Evolutionary conservation across 1,140 invertebrate genomes (phyloP).

Genomic region (Macrobrachium nipponense): DNA sequence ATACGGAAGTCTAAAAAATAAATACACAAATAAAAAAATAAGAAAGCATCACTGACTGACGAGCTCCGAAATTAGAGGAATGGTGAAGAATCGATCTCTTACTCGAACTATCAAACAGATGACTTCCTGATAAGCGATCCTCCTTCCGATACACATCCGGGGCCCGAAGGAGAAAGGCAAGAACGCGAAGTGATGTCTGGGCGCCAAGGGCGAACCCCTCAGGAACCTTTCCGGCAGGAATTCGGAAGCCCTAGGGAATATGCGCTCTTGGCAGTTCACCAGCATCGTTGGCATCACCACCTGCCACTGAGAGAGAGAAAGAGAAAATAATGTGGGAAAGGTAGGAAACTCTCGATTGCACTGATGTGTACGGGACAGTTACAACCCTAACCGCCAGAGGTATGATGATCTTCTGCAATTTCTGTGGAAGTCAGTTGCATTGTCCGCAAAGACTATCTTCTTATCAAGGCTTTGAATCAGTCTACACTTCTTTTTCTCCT

Average conservation of each 20-base stretch:
- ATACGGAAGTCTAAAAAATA: no score
- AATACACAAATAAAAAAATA: no score
- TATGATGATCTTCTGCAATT: no score
- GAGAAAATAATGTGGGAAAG: background rate
- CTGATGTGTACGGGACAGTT: no score
- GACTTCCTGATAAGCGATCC: constrained; percentile 50
- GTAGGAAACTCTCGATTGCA: background rate
- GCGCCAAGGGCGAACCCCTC: constrained; percentile 33
- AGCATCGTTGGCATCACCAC: constrained; percentile 49
- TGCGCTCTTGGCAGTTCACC: constrained; percentile 29
- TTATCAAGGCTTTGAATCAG: no score
- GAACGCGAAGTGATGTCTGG: constrained; percentile 38
- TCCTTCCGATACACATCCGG: constrained; percentile 49
- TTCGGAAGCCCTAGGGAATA: constrained; percentile 35
- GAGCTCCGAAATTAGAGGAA: background rate
- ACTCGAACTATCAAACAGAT: constrained; percentile 37
- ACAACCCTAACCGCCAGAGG: no score
- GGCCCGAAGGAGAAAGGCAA: constrained; percentile 45
- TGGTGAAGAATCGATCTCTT: background rate
- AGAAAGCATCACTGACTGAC: background rate
- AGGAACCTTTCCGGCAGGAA: constrained; percentile 54
- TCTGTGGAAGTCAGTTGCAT: no score
- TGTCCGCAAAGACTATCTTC: no score
- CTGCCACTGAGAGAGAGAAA: constrained; percentile 15
- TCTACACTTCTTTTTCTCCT: no score